Base-by-base conservation (phyloP, 2,113 vertebrate species). In the Macrotus californicus region DNA sequence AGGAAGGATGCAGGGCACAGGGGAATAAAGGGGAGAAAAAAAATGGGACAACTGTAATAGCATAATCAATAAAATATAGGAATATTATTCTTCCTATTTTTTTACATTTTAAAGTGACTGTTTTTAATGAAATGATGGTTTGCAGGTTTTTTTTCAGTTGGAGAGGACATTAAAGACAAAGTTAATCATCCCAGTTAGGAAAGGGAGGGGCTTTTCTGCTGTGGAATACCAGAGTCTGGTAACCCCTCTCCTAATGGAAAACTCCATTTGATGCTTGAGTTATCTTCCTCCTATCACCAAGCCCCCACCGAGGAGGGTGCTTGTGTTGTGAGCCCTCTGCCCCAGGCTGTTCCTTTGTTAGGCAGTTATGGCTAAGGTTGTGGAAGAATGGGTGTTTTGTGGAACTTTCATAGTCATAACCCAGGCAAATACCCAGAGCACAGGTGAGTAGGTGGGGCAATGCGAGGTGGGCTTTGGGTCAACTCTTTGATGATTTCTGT, bases 91-190 rank as follows among this genome's bases (percentile, higher is more conserved):
- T 66, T 91, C 39, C 22, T 86, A 29, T 16, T 73, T 93, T 69
- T 75, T 89, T 29, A 61, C 36, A 24, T 82, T 93, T 75, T n/a
- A 36, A 95, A 80, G 72, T 77, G 59, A 16, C 48, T 72, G 29
- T 77, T 89, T 85, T 96, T 56, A 61, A 24, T 92, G 50, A 92
- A 56, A 64, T 13, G 48, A 56, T 82, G 73, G 24, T 64, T 59
- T 66, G 13, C 73, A 66, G 8, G 29, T 75, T 87, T 81, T 85
- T 67, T n/a, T 83, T 54, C 91, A 70, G 19, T 11, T 13, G 75
- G 41, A 56, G 21, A 77, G 19, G 22, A 73, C 15, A 6, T 50
- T 82, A 81, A 93, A 43, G 39, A 24, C 6, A 64, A 56, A 73
- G 26, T 81, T 66, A 4, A 4, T 56, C 9, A 26, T 34, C 22